Evolutionary conservation across 2,888 invertebrate species (phyloP).

Genomic region (Alviniconcha strummeri): DNA sequence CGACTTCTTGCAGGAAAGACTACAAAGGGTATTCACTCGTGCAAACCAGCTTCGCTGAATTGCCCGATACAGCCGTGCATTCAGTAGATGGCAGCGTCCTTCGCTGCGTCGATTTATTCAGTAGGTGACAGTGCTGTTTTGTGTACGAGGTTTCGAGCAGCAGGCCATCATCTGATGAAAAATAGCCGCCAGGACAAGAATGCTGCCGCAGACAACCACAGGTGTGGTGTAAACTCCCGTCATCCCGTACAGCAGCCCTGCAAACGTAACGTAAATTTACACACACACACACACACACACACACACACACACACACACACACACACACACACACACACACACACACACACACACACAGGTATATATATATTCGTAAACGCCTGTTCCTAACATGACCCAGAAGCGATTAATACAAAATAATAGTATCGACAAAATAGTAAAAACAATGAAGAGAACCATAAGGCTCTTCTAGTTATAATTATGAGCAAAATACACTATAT

Average conservation of each 20-base stretch:
- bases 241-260: slow-evolving; percentile 14
- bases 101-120: neutral
- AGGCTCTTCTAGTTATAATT: too few relatives aligned
- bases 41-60: neutral
- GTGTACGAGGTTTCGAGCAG: neutral
- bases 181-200: slow-evolving; percentile 17
- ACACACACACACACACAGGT: slow-evolving; percentile 28
- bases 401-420: too few relatives aligned
- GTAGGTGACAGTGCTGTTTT: neutral
- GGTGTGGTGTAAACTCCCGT: slow-evolving; percentile 24
- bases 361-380: neutral
- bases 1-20: too few relatives aligned
- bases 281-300: slow-evolving; percentile 13
- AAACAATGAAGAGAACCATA: too few relatives aligned
- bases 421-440: neutral
- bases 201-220: slow-evolving; percentile 13
- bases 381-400: neutral
- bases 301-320: slow-evolving; percentile 30
- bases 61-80: neutral
- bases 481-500: too few relatives aligned
- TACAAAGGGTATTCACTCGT: neutral
- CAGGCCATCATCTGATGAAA: slow-evolving; percentile 27
- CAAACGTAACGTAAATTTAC: neutral
- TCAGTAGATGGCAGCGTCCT: neutral
- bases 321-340: slow-evolving; percentile 29